These are phyloP conservation scores for Pontoporia blainvillei DNA, from an alignment of 2,113 vertebrate genomes.

Conservation along the genomic window DNA sequence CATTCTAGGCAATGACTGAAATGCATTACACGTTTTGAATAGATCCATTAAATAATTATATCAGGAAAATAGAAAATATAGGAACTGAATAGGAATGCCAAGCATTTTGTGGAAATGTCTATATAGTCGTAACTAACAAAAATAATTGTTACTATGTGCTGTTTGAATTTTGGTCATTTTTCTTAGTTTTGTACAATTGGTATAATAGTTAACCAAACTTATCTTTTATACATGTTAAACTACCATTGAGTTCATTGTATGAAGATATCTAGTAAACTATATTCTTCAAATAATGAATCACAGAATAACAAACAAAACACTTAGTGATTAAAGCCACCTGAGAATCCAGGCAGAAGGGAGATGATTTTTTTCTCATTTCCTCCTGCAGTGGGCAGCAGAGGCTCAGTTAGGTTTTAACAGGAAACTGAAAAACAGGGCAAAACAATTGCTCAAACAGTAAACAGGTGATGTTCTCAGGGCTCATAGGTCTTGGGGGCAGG, in stretches of 20 bases:
- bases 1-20: not conserved
- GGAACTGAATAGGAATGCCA: not conserved
- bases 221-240: not conserved
- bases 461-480: not conserved
- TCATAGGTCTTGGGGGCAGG: not conserved
- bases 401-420: not conserved
- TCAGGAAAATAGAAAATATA: not conserved
- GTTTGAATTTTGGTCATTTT: not conserved
- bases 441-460: not conserved
- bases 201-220: not conserved
- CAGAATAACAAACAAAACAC: not conserved
- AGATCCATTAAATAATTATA: not conserved
- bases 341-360: not conserved
- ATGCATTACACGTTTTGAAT: not conserved
- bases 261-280: not conserved
- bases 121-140: not conserved
- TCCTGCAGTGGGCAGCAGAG: conserved; percentile 65
- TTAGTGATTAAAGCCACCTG: not conserved
- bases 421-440: not conserved
- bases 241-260: not conserved
- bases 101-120: not conserved
- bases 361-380: not conserved
- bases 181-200: not conserved
- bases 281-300: not conserved
- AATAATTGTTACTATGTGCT: not conserved